phyloP scores from a whole-genome alignment of 2,888 invertebrate species.

The Volucella inflata region DNA sequence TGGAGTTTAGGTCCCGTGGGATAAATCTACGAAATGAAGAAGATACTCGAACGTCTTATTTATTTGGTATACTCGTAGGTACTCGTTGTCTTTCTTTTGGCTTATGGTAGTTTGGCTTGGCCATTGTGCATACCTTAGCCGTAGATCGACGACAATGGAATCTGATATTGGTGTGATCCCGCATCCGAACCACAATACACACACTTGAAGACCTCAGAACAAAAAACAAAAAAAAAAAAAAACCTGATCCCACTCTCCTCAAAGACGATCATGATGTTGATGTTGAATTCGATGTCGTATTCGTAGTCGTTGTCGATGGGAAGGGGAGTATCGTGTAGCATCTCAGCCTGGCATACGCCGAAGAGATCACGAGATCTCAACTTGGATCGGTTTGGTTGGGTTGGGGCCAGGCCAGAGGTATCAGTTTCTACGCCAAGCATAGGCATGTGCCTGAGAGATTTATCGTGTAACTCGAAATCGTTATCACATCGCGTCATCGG shows the following conservation, averaged over 20 bases:
- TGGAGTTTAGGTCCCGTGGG: constrained; percentile 64
- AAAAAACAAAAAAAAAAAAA: background rate
- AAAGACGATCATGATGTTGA: background rate
- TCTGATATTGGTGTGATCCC: constrained; percentile 73
- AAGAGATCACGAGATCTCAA: constrained; percentile 40
- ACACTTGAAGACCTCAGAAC: constrained; percentile 46
- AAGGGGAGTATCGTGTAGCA: constrained; percentile 54
- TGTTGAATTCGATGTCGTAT: too few species aligned
- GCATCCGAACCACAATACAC: constrained; percentile 64
- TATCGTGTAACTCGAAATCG: constrained; percentile 61
- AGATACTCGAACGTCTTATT: constrained; percentile 66
- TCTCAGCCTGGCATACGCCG: constrained; percentile 71
- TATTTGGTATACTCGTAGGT: constrained; percentile 62
- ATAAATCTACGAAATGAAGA: constrained; percentile 69
- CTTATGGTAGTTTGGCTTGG: background rate
- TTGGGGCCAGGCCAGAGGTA: constrained; percentile 16
- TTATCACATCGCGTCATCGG: constrained; percentile 67
- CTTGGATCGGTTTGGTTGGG: too few species aligned
- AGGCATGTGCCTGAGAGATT: constrained; percentile 75
- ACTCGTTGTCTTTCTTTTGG: too few species aligned
- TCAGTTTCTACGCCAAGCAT: constrained; percentile 55
- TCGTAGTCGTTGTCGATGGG: background rate
- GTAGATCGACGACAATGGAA: constrained; percentile 42
- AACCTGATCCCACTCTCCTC: constrained; percentile 33
- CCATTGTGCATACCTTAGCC: constrained; percentile 63